Evolutionary conservation across 2,113 vertebrate genomes (phyloP).

Genomic region (Corydoras maculifer): DNA sequence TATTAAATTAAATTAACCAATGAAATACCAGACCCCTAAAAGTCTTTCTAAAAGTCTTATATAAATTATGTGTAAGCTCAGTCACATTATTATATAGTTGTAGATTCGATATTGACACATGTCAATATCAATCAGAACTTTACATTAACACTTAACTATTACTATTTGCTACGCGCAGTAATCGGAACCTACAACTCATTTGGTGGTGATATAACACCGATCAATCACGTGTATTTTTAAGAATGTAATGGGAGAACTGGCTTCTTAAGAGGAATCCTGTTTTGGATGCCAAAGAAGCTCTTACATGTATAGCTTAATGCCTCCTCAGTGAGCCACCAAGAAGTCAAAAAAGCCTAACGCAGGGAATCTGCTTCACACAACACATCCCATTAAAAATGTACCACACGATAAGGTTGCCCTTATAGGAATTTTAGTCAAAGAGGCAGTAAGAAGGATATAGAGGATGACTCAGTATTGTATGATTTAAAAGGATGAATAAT

Average conservation of each 20-base stretch:
- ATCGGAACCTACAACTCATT: not conserved
- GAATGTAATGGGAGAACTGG: conserved; percentile 20
- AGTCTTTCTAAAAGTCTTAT: too few species aligned
- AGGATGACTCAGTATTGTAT: conserved; percentile 23
- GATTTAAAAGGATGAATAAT: conserved; percentile 13
- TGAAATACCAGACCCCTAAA: too few species aligned
- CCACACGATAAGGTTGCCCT: not conserved
- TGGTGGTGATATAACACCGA: conserved; percentile 12
- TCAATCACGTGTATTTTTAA: conserved; percentile 37
- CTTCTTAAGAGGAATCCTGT: not conserved
- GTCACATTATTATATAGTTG: too few species aligned
- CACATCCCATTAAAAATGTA: not conserved
- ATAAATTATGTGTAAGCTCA: too few species aligned
- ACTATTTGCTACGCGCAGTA: not conserved
- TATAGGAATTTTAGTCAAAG: conserved; percentile 2
- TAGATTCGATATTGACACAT: too few species aligned
- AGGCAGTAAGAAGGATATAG: conserved; percentile 9
- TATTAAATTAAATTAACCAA: too few species aligned
- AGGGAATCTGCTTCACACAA: not conserved
- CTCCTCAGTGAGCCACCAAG: not conserved
- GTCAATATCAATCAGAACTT: not conserved
- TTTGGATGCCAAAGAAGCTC: conserved; percentile 2
- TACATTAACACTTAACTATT: not conserved
- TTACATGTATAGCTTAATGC: not conserved
- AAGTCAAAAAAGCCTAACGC: not conserved